A percentile compares a stretch with the other conserved stretches of the same genome.
Conservation (phyloP, 2,888 invertebrate species). For the Chrysopilus asiliformis region DNA sequence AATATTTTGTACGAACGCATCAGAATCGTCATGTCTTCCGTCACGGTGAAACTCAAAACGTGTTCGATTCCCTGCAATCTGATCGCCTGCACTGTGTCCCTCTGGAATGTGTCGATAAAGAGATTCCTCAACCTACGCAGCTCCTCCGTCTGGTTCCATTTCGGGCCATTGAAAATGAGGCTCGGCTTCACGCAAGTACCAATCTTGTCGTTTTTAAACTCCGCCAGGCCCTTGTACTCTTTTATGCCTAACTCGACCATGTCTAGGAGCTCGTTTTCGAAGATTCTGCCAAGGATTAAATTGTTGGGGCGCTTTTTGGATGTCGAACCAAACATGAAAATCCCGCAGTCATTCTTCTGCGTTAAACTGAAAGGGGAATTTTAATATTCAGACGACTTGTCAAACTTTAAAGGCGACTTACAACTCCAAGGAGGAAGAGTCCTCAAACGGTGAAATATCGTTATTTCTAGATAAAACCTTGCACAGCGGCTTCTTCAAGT, state of each 20-base stretch:
- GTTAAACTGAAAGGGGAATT: constrained; percentile 40
- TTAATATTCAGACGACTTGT: not conserved
- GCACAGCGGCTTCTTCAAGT: constrained; percentile 75
- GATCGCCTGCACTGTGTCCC: constrained; percentile 48
- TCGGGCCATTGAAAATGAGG: constrained; percentile 80
- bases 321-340: constrained; percentile 85
- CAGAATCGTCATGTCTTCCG: constrained; percentile 60
- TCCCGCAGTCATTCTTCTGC: constrained; percentile 71
- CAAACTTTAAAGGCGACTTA: constrained; percentile 28
- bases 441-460: constrained; percentile 87
- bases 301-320: constrained; percentile 93
- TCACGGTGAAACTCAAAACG: constrained; percentile 77
- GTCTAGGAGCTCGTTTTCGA: constrained; percentile 80
- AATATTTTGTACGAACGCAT: constrained; percentile 66
- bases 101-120: constrained; percentile 81
- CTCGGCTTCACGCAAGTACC: constrained; percentile 78
- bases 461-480: constrained; percentile 66
- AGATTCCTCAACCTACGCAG: constrained; percentile 74
- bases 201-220: constrained; percentile 67
- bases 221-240: constrained; percentile 61
- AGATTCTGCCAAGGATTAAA: constrained; percentile 76
- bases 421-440: constrained; percentile 67
- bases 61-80: constrained; percentile 89
- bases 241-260: constrained; percentile 93
- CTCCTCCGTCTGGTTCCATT: constrained; percentile 73